Conservation (phyloP, 2,888 invertebrate species). For the Pammene aurita region DNA sequence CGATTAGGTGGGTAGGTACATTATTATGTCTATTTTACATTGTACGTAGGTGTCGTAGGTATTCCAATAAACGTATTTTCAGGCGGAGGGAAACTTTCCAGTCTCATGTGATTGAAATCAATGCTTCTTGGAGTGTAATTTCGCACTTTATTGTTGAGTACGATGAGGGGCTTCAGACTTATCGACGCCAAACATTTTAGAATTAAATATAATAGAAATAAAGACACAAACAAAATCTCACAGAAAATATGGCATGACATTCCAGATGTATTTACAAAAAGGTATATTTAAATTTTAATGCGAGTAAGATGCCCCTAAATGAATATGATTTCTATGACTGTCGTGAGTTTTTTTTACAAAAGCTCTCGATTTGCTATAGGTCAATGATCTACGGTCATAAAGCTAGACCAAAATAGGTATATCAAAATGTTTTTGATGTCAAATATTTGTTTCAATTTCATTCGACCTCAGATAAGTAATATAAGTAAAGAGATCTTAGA, state of each 20-base stretch:
- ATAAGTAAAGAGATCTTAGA: neutral
- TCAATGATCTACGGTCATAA: neutral
- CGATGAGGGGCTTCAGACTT: neutral
- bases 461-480: neutral
- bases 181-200: neutral
- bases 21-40: neutral
- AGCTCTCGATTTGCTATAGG: no score
- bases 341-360: no score
- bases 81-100: slow-evolving; percentile 9
- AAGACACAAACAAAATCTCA: no score
- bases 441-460: slow-evolving; percentile 10
- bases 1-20: no score
- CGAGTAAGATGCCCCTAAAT: no score
- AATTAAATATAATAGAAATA: no score
- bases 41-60: neutral
- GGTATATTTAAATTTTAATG: no score
- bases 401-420: neutral
- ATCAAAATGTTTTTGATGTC: neutral
- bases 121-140: neutral
- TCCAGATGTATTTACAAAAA: no score
- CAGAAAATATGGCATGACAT: no score
- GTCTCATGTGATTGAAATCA: slow-evolving; percentile 5
- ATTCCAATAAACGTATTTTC: neutral
- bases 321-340: no score
- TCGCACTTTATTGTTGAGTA: no score